Percentiles rank a stretch among this genome's conserved stretches.
Conservation (phyloP, 2,113 vertebrate genomes). For the Cynoglossus semilaevis region DNA sequence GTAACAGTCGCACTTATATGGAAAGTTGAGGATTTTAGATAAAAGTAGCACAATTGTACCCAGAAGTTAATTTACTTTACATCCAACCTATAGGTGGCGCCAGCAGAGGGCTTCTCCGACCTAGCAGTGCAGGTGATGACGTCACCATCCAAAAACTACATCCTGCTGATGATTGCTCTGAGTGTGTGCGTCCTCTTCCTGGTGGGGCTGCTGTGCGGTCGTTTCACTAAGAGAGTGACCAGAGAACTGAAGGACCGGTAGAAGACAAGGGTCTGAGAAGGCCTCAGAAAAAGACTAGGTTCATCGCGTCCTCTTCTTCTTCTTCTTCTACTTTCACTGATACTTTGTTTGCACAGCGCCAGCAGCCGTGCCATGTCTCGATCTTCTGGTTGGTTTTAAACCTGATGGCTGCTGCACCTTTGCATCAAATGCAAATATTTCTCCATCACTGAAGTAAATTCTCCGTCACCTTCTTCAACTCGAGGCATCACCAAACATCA, state of each 20-base stretch:
- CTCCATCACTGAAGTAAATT: background rate
- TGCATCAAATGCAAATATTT: slow-evolving; percentile 15
- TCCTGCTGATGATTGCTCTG: slow-evolving; percentile 85
- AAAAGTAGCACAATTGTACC: no score
- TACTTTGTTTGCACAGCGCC: slow-evolving; percentile 33
- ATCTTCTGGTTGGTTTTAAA: slow-evolving; percentile 10
- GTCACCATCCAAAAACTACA: slow-evolving; percentile 96
- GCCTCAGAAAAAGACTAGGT: slow-evolving; percentile 10
- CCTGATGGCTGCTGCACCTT: slow-evolving; percentile 13
- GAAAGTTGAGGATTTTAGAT: no score
- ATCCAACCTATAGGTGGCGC: slow-evolving; percentile 82
- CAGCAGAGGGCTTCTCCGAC: slow-evolving; percentile 94
- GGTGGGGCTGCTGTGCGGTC: slow-evolving; percentile 92
- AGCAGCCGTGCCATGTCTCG: slow-evolving; percentile 9
- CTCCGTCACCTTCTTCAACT: no score
- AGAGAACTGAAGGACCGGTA: slow-evolving; percentile 98
- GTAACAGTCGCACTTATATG: no score
- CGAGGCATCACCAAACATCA: no score
- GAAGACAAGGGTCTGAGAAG: slow-evolving; percentile 76
- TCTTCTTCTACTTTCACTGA: slow-evolving; percentile 15
- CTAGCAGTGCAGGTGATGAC: slow-evolving; percentile 94
- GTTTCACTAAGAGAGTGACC: slow-evolving; percentile 95
- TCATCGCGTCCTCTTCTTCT: background rate
- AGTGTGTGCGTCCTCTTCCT: slow-evolving; percentile 92
- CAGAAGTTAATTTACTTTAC: background rate